A percentile compares a stretch with the other conserved stretches of the same genome.
Evolutionary conservation across 2,797 vertebrate species (phyloP).

Genomic region (Anableps anableps): DNA sequence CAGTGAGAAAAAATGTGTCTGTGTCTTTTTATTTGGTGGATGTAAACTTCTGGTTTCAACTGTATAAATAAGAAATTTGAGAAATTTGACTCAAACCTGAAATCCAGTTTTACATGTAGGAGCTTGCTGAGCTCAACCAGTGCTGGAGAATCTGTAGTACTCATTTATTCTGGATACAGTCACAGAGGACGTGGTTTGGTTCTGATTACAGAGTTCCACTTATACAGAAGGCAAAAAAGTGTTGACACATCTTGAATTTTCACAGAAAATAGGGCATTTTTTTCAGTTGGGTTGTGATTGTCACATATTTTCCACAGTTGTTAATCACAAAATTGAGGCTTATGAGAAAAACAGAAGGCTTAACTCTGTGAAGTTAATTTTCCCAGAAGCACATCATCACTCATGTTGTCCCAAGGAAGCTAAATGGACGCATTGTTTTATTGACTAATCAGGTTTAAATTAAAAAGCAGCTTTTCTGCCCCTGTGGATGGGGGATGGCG

Average conservation of each 20-base stretch:
- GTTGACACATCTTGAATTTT: background rate
- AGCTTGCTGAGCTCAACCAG: background rate
- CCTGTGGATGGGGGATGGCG: slow-evolving; percentile 21
- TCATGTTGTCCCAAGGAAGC: slow-evolving; percentile 36
- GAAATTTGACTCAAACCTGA: background rate
- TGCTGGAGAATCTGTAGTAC: background rate
- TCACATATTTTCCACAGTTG: slow-evolving; percentile 1
- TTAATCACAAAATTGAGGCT: slow-evolving; percentile 25
- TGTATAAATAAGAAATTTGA: no score
- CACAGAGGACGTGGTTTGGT: slow-evolving; percentile 1
- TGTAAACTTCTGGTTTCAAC: no score
- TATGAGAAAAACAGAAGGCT: slow-evolving; percentile 23
- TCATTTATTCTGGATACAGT: background rate
- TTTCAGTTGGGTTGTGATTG: background rate
- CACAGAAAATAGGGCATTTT: background rate
- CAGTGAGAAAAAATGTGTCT: no score
- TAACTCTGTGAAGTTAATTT: slow-evolving; percentile 39
- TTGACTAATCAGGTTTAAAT: slow-evolving; percentile 72
- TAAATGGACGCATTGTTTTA: slow-evolving; percentile 53
- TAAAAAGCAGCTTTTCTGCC: slow-evolving; percentile 71
- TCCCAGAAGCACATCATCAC: slow-evolving; percentile 27
- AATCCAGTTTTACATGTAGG: background rate
- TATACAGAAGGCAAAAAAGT: background rate
- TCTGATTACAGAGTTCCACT: background rate
- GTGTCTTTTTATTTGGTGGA: no score